Conservation (phyloP, 2,113 vertebrate genomes). For the Trematomus loennbergii region DNA sequence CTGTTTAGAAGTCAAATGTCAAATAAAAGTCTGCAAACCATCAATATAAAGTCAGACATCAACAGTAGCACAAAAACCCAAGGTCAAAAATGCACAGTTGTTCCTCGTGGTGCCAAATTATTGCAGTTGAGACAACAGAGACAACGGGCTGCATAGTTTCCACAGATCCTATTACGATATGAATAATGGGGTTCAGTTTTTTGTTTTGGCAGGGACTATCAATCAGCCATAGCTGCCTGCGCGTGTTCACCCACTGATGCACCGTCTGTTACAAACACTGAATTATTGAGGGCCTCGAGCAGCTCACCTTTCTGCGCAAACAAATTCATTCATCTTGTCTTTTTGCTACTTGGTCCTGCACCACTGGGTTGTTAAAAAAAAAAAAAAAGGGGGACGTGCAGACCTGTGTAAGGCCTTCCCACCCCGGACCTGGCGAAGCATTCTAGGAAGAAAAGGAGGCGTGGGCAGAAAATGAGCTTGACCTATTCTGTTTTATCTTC, state of each 20-base stretch:
- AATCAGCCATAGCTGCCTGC: slow-evolving; percentile 61
- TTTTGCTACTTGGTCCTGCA: slow-evolving; percentile 49
- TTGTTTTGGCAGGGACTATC: slow-evolving; percentile 76
- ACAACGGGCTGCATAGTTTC: slow-evolving; percentile 64
- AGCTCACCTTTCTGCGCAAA: slow-evolving; percentile 83
- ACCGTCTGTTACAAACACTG: slow-evolving; percentile 85
- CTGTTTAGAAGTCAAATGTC: slow-evolving; percentile 52
- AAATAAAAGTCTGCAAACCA: slow-evolving; percentile 44
- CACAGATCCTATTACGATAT: slow-evolving; percentile 74
- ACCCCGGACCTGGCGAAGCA: slow-evolving; percentile 11
- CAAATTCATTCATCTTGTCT: slow-evolving; percentile 77
- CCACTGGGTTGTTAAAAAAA: slow-evolving; percentile 21
- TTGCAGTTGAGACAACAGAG: slow-evolving; percentile 54
- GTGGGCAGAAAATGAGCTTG: slow-evolving; percentile 7
- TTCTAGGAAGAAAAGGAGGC: neutral
- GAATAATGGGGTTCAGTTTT: slow-evolving; percentile 72
- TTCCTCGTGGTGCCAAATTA: slow-evolving; percentile 44
- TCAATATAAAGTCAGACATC: slow-evolving; percentile 51
- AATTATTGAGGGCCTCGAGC: slow-evolving; percentile 83
- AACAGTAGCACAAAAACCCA: slow-evolving; percentile 19
- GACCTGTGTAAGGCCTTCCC: slow-evolving; percentile 24
- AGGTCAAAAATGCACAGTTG: slow-evolving; percentile 44
- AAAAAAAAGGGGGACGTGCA: neutral
- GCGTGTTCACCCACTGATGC: slow-evolving; percentile 75
- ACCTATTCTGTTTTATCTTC: neutral